Base-by-base conservation (phyloP, 30 jellyfish, hydroid and myxozoan genomes). In the Catostylus mosaicus region DNA sequence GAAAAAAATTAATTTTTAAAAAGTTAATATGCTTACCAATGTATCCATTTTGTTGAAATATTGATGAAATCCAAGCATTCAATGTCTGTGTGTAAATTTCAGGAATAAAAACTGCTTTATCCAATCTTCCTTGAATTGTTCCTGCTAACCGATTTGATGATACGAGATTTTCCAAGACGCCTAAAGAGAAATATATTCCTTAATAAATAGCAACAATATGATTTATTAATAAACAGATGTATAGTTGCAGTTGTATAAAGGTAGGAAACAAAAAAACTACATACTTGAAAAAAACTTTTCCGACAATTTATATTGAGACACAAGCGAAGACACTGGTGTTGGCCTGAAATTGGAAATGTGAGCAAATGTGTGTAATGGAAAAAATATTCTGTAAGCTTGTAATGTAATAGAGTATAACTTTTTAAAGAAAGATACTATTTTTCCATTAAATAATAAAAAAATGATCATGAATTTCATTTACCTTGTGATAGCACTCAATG, bases 401-500 rank as follows among this genome's bases (percentile, higher is more conserved):
- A n/a, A n/a, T n/a, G n/a, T n/a, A n/a, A n/a, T n/a, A n/a, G n/a
- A n/a, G n/a, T 16, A 75, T 23, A 38, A 22, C 51, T 10, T 20
- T 47, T 47, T 47, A 47, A 20, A 47, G 20, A 47, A 12, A n/a
- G n/a, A n/a, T n/a, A n/a, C n/a, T n/a, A n/a, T n/a, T n/a, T n/a
- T n/a, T n/a, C n/a, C n/a, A n/a, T n/a, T n/a, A n/a, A n/a, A n/a
- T n/a, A n/a, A n/a, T 18, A 57, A 57, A 57, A n/a, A n/a, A n/a
- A n/a, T n/a, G n/a, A n/a, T n/a, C n/a, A n/a, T n/a, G n/a, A 26
- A 64, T 9, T 43, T 43, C 5, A 24, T 38, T 65, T 26, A 92
- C 98, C 97, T 92, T 34, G 98, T 92, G 32, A 92, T 82, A 11
- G 96, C 98, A 86, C 98, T 92, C 38, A 92, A 67, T 9, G 90